Percentiles rank a stretch among this genome's conserved stretches.
These are phyloP conservation scores for Limnephilus rhombicus DNA, from an alignment of 2,888 invertebrate genomes.

Conservation along the genomic window DNA sequence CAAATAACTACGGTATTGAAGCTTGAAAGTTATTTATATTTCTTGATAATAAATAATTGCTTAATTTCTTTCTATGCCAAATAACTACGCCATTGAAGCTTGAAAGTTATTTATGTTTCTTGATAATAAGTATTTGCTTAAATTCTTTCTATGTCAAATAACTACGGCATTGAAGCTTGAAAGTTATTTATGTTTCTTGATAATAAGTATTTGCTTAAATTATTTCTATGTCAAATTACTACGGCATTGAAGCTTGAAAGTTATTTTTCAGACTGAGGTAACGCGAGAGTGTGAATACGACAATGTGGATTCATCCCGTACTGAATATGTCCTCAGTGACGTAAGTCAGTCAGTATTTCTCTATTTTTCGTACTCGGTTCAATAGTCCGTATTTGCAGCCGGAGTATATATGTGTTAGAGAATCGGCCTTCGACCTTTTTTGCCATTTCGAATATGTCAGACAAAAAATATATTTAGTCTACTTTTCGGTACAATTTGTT, in stretches of 20 bases:
- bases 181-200: too few relatives aligned
- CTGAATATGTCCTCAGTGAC: background rate
- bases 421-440: background rate
- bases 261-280: background rate
- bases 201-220: background rate
- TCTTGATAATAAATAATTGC: too few relatives aligned
- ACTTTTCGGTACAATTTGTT: too few relatives aligned
- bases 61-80: too few relatives aligned
- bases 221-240: background rate
- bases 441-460: background rate
- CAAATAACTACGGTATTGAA: too few relatives aligned
- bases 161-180: too few relatives aligned
- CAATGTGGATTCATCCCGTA: background rate
- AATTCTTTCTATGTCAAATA: too few relatives aligned
- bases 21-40: too few relatives aligned
- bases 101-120: too few relatives aligned
- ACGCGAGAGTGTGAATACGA: background rate
- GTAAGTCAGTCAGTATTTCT: background rate
- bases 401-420: background rate
- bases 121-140: too few relatives aligned
- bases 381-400: background rate
- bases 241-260: background rate
- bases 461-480: too few relatives aligned
- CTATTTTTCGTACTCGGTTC: background rate
- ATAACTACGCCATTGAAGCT: too few relatives aligned